These are phyloP conservation scores for Zygaena filipendulae DNA, from an alignment of 2,888 invertebrate genomes.

Conservation along the genomic window DNA sequence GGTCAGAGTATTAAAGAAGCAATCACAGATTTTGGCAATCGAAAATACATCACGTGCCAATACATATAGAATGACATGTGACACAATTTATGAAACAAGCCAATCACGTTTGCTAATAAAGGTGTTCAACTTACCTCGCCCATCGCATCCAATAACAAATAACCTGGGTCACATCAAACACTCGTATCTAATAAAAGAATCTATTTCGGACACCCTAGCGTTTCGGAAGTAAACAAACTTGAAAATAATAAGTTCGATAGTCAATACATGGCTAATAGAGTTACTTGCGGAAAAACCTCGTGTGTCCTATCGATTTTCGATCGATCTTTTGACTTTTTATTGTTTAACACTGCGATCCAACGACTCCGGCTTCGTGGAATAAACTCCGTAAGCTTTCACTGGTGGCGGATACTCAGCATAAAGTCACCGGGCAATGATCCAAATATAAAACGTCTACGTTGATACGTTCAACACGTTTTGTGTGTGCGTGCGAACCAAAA, in stretches of 20 bases:
- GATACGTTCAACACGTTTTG: constrained; percentile 31
- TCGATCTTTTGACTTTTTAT: too few relatives aligned
- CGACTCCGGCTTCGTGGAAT: too few relatives aligned
- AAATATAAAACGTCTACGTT: constrained; percentile 52
- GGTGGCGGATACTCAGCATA: background rate
- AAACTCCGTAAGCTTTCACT: too few relatives aligned
- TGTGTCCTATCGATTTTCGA: too few relatives aligned
- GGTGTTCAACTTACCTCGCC: too few relatives aligned
- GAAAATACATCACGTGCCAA: constrained; percentile 40
- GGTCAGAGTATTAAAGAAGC: constrained; percentile 17
- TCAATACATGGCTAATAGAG: constrained; percentile 19
- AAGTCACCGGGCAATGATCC: constrained; percentile 46
- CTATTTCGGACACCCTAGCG: constrained; percentile 45
- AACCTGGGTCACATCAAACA: constrained; percentile 41
- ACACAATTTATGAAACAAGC: too few relatives aligned
- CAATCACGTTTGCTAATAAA: too few relatives aligned
- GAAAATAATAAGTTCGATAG: constrained; percentile 20
- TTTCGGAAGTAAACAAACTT: constrained; percentile 39
- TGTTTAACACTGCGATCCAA: too few relatives aligned
- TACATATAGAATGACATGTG: constrained; percentile 31
- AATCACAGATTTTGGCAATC: constrained; percentile 43
- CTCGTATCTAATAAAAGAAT: constrained; percentile 59
- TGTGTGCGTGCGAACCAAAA: constrained; percentile 27
- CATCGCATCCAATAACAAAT: constrained; percentile 29
- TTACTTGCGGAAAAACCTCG: too few relatives aligned